Conservation (phyloP, 2,113 vertebrate genomes). For the Aix galericulata region DNA sequence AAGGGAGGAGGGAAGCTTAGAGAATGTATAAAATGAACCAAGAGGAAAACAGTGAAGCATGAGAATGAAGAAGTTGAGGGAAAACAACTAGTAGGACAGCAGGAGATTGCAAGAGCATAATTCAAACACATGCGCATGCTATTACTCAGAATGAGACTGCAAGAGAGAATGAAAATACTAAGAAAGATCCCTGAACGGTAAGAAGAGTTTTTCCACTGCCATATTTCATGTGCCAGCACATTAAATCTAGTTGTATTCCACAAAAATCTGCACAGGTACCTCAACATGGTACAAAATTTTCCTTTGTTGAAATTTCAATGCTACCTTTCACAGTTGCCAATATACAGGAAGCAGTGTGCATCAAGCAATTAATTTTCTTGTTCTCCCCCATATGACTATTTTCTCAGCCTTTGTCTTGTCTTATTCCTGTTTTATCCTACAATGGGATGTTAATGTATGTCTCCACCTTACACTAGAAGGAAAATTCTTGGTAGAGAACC, state of each 20-base stretch:
- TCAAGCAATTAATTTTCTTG: neutral
- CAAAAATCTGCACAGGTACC: neutral
- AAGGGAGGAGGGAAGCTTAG: neutral
- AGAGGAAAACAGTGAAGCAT: neutral
- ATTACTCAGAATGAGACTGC: neutral
- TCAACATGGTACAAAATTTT: neutral
- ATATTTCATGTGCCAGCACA: neutral
- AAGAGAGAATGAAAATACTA: neutral
- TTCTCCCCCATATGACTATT: neutral
- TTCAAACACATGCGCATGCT: neutral
- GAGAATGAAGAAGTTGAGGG: neutral
- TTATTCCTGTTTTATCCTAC: neutral
- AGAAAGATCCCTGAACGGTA: neutral
- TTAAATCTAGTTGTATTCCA: neutral
- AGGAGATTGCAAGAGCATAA: neutral
- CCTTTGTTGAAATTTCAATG: neutral
- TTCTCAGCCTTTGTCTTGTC: neutral
- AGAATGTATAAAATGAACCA: neutral
- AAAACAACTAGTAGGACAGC: neutral
- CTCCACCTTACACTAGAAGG: neutral
- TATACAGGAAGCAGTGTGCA: neutral
- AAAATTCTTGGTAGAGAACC: neutral
- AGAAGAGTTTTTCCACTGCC: neutral
- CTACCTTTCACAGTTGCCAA: neutral
- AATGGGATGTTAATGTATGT: neutral